These are phyloP conservation scores for Ichneumoninae sp. DNA, from an alignment of 2,888 invertebrate species.

Conservation along the genomic window DNA sequence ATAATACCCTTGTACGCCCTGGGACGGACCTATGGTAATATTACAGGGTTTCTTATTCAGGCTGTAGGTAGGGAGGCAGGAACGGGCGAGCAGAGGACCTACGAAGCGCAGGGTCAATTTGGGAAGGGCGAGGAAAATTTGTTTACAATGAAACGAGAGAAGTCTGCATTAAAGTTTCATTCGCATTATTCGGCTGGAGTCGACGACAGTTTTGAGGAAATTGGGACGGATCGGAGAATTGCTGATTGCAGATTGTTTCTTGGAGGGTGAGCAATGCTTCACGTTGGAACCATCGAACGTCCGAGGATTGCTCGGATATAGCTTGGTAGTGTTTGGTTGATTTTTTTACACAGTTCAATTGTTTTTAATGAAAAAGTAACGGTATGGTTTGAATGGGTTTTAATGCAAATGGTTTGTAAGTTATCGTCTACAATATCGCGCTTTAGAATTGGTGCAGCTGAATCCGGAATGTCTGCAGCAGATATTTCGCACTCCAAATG, in stretches of 20 bases:
- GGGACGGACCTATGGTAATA: constrained; percentile 40
- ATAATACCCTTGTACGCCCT: constrained; percentile 7
- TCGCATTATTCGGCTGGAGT: not conserved
- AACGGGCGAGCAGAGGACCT: not conserved
- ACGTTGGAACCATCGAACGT: too few species aligned
- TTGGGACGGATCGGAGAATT: not conserved
- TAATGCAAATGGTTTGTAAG: too few species aligned
- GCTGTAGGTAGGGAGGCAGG: not conserved
- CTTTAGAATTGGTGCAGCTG: not conserved
- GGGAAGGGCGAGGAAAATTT: not conserved
- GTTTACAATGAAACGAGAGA: not conserved
- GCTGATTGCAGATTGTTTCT: not conserved
- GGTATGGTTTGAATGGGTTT: too few species aligned
- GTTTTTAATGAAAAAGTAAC: too few species aligned
- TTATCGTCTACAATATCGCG: not conserved
- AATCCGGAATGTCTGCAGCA: not conserved
- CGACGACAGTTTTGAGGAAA: not conserved
- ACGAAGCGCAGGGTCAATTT: not conserved
- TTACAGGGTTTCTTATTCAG: constrained; percentile 16
- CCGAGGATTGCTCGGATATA: too few species aligned
- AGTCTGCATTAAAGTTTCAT: not conserved
- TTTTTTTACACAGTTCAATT: too few species aligned
- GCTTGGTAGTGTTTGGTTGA: too few species aligned
- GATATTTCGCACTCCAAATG: not conserved
- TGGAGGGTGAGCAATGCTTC: not conserved